phyloP scores from a whole-genome alignment of 1,140 invertebrate species.

The Thaumetopoea pityocampa region DNA sequence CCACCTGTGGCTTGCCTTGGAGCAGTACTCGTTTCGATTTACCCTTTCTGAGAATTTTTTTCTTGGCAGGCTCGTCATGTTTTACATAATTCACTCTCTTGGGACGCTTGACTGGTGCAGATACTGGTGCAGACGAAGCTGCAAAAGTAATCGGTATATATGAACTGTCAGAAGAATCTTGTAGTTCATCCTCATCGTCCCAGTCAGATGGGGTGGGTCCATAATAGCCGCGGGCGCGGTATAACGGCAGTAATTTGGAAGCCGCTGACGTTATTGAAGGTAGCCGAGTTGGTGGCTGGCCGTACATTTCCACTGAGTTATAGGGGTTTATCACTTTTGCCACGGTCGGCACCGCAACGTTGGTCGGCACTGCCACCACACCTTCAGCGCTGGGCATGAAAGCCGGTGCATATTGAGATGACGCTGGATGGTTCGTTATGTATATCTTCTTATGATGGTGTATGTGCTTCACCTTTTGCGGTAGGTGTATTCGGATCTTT shows the following conservation, averaged over 20 bases:
- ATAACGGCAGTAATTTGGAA: slow-evolving; percentile 64
- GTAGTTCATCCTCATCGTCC: slow-evolving; percentile 52
- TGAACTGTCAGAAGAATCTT: slow-evolving; percentile 30
- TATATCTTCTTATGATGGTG: slow-evolving; percentile 75
- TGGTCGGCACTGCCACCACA: slow-evolving; percentile 51
- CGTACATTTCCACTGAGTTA: slow-evolving; percentile 50
- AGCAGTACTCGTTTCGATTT: slow-evolving; percentile 54
- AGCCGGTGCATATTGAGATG: slow-evolving; percentile 64
- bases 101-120: slow-evolving; percentile 27
- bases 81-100: slow-evolving; percentile 65
- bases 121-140: slow-evolving; percentile 18
- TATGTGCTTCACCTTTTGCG: slow-evolving; percentile 75
- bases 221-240: slow-evolving; percentile 67
- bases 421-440: slow-evolving; percentile 66
- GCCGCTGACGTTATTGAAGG: slow-evolving; percentile 31
- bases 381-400: slow-evolving; percentile 58
- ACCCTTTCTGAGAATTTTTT: slow-evolving; percentile 45
- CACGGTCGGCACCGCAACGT: slow-evolving; percentile 46
- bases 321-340: slow-evolving; percentile 47
- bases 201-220: slow-evolving; percentile 55
- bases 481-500: slow-evolving; percentile 75
- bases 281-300: slow-evolving; percentile 38
- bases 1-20: slow-evolving; percentile 34
- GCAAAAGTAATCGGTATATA: slow-evolving; percentile 32
- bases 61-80: slow-evolving; percentile 52